Conservation (phyloP, 2,888 invertebrate species). For the Strigamia maritima region DNA sequence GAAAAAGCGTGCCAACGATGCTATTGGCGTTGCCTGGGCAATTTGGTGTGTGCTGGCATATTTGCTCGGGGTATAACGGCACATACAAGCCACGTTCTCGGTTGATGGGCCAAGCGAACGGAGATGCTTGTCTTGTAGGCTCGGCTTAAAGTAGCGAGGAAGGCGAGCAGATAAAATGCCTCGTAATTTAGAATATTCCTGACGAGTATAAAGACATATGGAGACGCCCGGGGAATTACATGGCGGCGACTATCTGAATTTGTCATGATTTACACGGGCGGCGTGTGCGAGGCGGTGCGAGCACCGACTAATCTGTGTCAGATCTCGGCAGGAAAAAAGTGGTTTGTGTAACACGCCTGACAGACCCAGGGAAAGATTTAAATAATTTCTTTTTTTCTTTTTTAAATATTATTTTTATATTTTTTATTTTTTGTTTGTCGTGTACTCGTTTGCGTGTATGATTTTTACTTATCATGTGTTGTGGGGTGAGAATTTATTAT, state of each 20-base stretch:
- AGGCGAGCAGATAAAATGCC: constrained; percentile 15
- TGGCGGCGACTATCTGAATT: constrained; percentile 10
- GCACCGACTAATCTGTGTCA: constrained; percentile 15
- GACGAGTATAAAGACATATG: constrained; percentile 15
- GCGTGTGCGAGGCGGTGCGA: not conserved
- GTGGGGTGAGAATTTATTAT: not conserved
- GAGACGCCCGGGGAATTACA: constrained; percentile 10
- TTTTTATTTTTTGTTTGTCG: too few relatives aligned
- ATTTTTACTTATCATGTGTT: not conserved
- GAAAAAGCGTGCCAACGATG: constrained; percentile 15
- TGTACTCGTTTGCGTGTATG: not conserved
- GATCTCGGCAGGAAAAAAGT: not conserved
- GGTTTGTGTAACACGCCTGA: not conserved
- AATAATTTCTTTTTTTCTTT: not conserved
- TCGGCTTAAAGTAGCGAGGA: constrained; percentile 10
- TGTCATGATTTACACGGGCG: constrained; percentile 9
- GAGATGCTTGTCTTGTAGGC: constrained; percentile 15
- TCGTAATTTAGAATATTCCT: constrained; percentile 15
- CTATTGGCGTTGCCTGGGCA: constrained; percentile 15
- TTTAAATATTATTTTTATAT: not conserved
- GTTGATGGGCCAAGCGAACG: constrained; percentile 10
- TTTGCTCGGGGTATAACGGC: constrained; percentile 10
- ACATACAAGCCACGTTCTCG: constrained; percentile 15
- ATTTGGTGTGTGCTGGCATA: constrained; percentile 15
- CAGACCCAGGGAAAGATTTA: not conserved